Percentiles rank a stretch among this genome's conserved stretches.
phyloP scores from a whole-genome alignment of 2,888 invertebrate species.

The Eupeodes latifasciatus region DNA sequence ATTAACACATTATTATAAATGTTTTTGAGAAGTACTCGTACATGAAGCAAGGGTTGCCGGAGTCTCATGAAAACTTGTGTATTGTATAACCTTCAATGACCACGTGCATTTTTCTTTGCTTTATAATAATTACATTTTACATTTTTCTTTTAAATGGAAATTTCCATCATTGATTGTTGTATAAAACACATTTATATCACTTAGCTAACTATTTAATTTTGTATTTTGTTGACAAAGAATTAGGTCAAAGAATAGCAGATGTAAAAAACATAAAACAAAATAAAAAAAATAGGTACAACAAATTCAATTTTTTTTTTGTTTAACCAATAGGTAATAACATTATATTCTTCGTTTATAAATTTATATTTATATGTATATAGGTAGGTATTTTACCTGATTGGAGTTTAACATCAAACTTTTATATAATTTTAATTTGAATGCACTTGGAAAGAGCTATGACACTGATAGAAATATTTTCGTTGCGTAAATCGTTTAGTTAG shows the following conservation, averaged over 20 bases:
- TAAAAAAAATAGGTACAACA: background rate
- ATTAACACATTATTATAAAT: background rate
- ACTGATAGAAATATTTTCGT: slow-evolving; percentile 53
- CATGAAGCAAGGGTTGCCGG: slow-evolving; percentile 13
- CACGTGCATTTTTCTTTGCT: slow-evolving; percentile 57
- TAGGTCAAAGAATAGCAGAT: slow-evolving; percentile 51
- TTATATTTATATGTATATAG: background rate
- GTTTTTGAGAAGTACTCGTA: background rate
- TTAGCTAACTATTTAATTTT: background rate
- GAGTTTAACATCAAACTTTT: slow-evolving; percentile 11
- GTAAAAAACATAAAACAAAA: slow-evolving; percentile 23
- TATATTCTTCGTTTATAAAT: background rate
- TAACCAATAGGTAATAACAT: background rate
- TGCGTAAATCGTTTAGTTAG: slow-evolving; percentile 70
- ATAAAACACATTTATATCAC: background rate
- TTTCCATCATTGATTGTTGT: background rate
- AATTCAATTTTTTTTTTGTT: too few relatives aligned
- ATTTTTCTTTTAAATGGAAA: background rate
- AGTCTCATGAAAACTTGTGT: background rate
- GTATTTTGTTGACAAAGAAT: slow-evolving; percentile 31
- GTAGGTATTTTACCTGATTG: slow-evolving; percentile 11
- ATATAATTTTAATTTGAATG: slow-evolving; percentile 28
- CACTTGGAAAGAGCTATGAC: slow-evolving; percentile 51
- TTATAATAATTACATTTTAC: background rate
- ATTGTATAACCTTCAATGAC: slow-evolving; percentile 55